Conservation (phyloP, 1,140 invertebrate species). For the Panagrolaimus sp. region DNA sequence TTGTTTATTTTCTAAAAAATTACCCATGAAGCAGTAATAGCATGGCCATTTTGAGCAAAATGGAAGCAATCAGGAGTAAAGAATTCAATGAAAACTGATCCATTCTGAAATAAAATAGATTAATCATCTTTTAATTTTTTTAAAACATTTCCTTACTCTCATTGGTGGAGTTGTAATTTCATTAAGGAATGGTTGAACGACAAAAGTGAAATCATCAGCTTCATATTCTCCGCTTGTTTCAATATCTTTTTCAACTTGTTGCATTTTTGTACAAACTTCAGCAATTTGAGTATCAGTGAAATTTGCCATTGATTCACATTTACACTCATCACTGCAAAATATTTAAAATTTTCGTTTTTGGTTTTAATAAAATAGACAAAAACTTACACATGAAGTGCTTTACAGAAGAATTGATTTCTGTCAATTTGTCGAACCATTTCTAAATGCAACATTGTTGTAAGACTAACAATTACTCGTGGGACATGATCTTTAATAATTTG, state of each 20-base stretch:
- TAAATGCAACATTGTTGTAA: constrained; percentile 39
- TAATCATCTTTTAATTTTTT: background rate
- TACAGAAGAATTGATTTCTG: constrained; percentile 37
- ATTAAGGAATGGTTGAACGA: constrained; percentile 59
- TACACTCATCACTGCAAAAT: constrained; percentile 40
- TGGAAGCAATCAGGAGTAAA: constrained; percentile 71
- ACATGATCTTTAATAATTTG: constrained; percentile 65
- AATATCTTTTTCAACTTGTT: constrained; percentile 30
- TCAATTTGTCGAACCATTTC: constrained; percentile 39
- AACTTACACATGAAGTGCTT: constrained; percentile 46
- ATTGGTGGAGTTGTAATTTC: constrained; percentile 35
- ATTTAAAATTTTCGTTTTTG: too few relatives aligned
- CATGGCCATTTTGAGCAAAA: constrained; percentile 67
- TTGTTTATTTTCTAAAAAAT: too few relatives aligned
- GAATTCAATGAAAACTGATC: constrained; percentile 58
- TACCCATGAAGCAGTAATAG: constrained; percentile 66
- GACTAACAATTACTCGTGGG: constrained; percentile 41
- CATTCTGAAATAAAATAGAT: constrained; percentile 9
- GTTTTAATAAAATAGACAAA: background rate
- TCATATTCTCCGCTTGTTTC: constrained; percentile 57
- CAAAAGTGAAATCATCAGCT: constrained; percentile 61
- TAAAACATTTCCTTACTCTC: constrained; percentile 29
- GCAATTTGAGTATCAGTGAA: constrained; percentile 35
- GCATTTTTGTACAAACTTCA: constrained; percentile 31
- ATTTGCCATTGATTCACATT: constrained; percentile 38